A percentile compares a stretch with the other conserved stretches of the same genome.
Conservation (phyloP, 1,140 invertebrate genomes). For the Pinna nobilis region DNA sequence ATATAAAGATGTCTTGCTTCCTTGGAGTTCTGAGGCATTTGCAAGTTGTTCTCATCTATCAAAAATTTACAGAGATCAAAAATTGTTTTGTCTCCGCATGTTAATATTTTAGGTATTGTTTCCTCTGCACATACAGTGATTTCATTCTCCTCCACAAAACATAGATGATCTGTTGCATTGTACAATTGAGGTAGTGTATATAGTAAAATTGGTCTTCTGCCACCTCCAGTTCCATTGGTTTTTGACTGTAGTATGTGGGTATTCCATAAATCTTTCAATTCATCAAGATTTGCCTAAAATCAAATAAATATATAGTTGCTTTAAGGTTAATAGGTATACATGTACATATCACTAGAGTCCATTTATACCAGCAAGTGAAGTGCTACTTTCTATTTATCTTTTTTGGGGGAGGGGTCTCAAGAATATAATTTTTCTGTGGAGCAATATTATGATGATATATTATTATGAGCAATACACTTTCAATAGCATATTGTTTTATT, state of each 20-base stretch:
- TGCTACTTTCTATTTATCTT: too few species aligned
- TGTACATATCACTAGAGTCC: too few species aligned
- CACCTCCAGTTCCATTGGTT: neutral
- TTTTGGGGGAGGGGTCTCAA: too few species aligned
- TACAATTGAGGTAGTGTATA: conserved; percentile 26
- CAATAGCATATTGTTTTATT: too few species aligned
- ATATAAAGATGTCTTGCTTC: conserved; percentile 1
- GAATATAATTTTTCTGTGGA: too few species aligned
- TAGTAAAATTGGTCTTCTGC: conserved; percentile 28
- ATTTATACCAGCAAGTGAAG: too few species aligned
- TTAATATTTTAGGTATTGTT: neutral
- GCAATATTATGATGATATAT: too few species aligned
- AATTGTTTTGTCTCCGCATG: neutral
- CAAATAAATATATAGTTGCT: too few species aligned
- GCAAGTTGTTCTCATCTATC: neutral
- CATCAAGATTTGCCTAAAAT: neutral
- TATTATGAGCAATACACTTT: too few species aligned
- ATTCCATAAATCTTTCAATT: neutral
- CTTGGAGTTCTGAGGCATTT: neutral
- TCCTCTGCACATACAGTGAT: conserved; percentile 22
- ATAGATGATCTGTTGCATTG: neutral
- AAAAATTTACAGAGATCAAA: neutral
- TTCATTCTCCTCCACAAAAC: conserved; percentile 19
- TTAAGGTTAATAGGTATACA: too few species aligned
- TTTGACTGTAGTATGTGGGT: conserved; percentile 3